Base-by-base conservation (phyloP, 2,797 vertebrate species). In the Leptatherina wallacei region DNA sequence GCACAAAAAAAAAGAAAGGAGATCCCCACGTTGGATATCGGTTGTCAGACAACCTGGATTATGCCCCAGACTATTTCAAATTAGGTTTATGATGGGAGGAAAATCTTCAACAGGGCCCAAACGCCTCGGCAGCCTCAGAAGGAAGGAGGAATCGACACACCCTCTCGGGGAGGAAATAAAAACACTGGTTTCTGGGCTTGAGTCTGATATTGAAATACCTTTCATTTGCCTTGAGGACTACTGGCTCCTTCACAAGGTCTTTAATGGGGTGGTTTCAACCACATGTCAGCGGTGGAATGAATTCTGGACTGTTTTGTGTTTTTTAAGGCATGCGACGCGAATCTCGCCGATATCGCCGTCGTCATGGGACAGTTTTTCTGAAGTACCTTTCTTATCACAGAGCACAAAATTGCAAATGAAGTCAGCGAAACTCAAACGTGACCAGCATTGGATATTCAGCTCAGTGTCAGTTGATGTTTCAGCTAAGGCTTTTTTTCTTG, bases 191-290 rank as follows among this genome's bases (percentile, higher is more conserved):
- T 90, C 85, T 91, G 90, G 89, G 83, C 84, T 91, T 63, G 76
- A 85, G 86, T 87, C 86, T 87, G 88, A 88, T 75, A 75, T 87
- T 84, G 86, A 91, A 89, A 88, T 74, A 88, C 91, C 86, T 91
- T 88, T 84, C 73, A 90, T 82, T 78, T 82, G 79, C 86, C 85
- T 87, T 69, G 78, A 84, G 83, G 83, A 85, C 88, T 88, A 91
- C 94, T 91, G 94, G 92, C 91, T 89, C 94, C 83, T 90, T 87
- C 88, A 93, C 92, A 64, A 91, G 95, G 94, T 94, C 93, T 95
- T 85, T 82, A 67, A 69, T 33, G 57, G 69, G 92, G 92, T 95
- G 94, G 92, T 87, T 95, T 83, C 90, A 49, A 88, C 86, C 87
- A 87, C 93, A 87, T 80, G 42, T 81, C 85, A 76, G 82, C 78